Evolutionary conservation across 2,797 vertebrate genomes (phyloP).

Genomic region (Sebastes hubbsi): DNA sequence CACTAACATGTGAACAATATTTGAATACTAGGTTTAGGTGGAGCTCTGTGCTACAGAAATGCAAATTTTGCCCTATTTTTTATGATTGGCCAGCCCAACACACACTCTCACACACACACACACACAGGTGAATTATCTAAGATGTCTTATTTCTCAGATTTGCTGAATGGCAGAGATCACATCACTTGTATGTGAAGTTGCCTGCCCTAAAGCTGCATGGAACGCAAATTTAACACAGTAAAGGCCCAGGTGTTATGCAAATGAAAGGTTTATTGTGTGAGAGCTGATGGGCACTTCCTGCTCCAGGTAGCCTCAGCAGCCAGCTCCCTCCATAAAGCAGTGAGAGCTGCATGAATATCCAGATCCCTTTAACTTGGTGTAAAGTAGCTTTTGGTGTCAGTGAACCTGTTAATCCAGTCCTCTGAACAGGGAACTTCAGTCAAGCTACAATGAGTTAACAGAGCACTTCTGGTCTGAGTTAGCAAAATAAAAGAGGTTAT

Average conservation of each 20-base stretch:
- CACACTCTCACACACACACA: neutral
- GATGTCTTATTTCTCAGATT: neutral
- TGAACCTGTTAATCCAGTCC: conserved; percentile 70
- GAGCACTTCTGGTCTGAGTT: neutral
- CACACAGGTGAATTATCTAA: neutral
- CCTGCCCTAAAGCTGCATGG: neutral
- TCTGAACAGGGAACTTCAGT: neutral
- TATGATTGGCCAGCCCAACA: neutral
- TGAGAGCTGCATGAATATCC: conserved; percentile 8
- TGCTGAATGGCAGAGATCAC: neutral
- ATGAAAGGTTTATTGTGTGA: conserved; percentile 12
- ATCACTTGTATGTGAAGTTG: neutral
- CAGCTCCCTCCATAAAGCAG: neutral
- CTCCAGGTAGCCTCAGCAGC: neutral
- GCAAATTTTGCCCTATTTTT: neutral
- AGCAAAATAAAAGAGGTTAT: conserved; percentile 21
- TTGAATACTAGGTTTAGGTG: neutral
- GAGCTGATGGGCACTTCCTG: conserved; percentile 8
- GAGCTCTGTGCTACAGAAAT: neutral
- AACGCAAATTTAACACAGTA: conserved; percentile 51
- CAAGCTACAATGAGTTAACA: neutral
- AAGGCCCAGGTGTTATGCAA: conserved; percentile 56
- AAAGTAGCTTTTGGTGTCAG: neutral
- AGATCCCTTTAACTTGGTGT: conserved; percentile 18
- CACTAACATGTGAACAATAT: neutral